Percentiles rank a stretch among this genome's conserved stretches.
These are phyloP conservation scores for Phaethon lepturus DNA, from an alignment of 2,113 vertebrate species.

Conservation along the genomic window DNA sequence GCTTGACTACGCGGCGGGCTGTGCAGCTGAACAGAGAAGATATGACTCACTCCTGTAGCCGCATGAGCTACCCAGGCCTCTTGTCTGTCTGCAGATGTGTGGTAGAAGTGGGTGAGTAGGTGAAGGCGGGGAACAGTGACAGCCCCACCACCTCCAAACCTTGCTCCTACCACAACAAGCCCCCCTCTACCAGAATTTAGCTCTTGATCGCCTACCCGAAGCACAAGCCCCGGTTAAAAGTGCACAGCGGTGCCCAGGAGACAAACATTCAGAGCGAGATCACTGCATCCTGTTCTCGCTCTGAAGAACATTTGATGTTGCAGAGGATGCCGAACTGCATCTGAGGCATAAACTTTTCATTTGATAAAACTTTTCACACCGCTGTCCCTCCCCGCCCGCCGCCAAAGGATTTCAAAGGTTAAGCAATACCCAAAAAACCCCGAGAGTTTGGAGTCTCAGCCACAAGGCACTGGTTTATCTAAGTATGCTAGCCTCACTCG, in stretches of 20 bases:
- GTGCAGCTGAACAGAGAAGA: not conserved
- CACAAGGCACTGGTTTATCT: not conserved
- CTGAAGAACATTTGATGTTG: not conserved
- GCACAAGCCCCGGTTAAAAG: not conserved
- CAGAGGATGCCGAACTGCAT: not conserved
- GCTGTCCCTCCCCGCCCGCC: not conserved
- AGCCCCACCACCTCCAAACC: not conserved
- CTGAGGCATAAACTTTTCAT: not conserved
- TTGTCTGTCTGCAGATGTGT: not conserved
- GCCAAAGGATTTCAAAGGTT: not conserved
- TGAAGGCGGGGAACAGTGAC: not conserved
- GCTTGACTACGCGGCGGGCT: not conserved
- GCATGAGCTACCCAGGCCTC: not conserved
- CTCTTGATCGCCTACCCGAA: not conserved
- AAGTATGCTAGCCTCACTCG: not conserved
- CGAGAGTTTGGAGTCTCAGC: not conserved
- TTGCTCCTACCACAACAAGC: not conserved
- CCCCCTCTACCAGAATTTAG: not conserved
- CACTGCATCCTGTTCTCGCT: not conserved
- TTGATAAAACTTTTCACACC: not conserved
- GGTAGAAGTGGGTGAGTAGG: not conserved
- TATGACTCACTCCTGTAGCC: constrained; percentile 28
- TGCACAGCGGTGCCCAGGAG: not conserved
- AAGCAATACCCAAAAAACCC: not conserved
- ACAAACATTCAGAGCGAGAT: not conserved